phyloP scores from a whole-genome alignment of 2,113 vertebrate genomes.

The Lamprologus callipterus region DNA sequence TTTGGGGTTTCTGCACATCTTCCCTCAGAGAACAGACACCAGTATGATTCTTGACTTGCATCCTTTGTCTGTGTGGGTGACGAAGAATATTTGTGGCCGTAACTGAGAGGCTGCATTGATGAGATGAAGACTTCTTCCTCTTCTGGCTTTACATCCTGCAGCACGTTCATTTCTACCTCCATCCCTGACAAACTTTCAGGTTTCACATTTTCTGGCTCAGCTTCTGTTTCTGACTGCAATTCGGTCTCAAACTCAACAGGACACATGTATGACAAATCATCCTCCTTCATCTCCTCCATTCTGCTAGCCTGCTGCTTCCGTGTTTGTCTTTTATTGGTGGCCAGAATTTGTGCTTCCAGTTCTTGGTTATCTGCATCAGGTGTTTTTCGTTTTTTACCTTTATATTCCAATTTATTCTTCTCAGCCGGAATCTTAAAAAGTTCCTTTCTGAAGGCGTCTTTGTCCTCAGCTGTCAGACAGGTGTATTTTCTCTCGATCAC shows the following conservation, averaged over 20 bases:
- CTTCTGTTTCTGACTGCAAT: neutral
- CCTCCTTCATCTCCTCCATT: neutral
- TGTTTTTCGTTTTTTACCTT: neutral
- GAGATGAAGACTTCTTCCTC: neutral
- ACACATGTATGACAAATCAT: conserved; percentile 8
- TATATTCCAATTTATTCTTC: neutral
- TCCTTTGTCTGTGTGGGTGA: neutral
- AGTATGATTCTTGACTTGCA: neutral
- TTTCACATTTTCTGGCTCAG: neutral
- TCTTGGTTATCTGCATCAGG: neutral
- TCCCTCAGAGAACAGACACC: neutral
- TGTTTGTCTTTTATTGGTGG: neutral
- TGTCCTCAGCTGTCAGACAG: neutral
- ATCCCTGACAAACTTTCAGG: neutral
- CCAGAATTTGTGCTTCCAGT: neutral
- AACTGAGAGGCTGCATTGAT: neutral
- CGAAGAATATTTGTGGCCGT: accelerated
- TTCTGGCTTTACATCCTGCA: neutral
- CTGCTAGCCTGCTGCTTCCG: neutral
- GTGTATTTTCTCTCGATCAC: neutral
- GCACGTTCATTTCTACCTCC: neutral
- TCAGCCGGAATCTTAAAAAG: neutral
- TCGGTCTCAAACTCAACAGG: conserved; percentile 3
- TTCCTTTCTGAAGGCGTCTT: neutral
- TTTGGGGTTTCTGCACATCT: neutral